phyloP scores from a whole-genome alignment of 2,797 vertebrate genomes.

The Ctenosaura bakeri region DNA sequence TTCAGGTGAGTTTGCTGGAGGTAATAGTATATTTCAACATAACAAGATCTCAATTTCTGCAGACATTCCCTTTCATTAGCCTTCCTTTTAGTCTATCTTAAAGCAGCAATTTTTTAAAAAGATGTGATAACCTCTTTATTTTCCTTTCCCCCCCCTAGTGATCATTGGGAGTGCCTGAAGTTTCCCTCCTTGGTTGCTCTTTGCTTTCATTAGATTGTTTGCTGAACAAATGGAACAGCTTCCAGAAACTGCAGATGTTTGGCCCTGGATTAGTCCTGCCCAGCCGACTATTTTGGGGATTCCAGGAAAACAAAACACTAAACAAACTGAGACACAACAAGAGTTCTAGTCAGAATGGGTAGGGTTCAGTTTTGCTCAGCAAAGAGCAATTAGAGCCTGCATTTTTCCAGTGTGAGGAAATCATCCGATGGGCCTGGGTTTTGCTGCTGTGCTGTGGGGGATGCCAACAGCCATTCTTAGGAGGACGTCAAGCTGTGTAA shows the following conservation, averaged over 20 bases:
- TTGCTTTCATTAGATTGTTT: not conserved
- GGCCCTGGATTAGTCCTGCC: conserved; percentile 25
- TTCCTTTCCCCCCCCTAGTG: not conserved
- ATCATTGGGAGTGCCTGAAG: not conserved
- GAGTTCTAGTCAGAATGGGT: not conserved
- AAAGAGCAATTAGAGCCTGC: not conserved
- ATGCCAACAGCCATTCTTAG: not conserved
- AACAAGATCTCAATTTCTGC: not conserved
- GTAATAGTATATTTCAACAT: not conserved
- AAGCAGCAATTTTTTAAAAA: not conserved
- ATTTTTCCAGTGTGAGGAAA: not conserved
- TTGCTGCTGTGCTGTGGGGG: not conserved
- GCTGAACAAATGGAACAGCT: not conserved
- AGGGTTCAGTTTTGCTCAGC: not conserved
- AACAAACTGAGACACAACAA: not conserved
- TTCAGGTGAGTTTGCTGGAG: not conserved
- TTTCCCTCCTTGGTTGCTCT: not conserved
- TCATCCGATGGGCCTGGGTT: not conserved
- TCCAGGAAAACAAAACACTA: conserved; percentile 15
- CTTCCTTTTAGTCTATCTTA: not conserved
- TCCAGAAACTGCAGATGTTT: conserved; percentile 24
- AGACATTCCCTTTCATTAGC: too few relatives aligned
- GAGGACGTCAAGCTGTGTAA: not conserved
- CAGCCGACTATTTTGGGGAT: not conserved
- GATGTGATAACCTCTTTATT: too few relatives aligned